phyloP scores from a whole-genome alignment of 1,140 invertebrate species.

The Macrosteles quadrilineatus region DNA sequence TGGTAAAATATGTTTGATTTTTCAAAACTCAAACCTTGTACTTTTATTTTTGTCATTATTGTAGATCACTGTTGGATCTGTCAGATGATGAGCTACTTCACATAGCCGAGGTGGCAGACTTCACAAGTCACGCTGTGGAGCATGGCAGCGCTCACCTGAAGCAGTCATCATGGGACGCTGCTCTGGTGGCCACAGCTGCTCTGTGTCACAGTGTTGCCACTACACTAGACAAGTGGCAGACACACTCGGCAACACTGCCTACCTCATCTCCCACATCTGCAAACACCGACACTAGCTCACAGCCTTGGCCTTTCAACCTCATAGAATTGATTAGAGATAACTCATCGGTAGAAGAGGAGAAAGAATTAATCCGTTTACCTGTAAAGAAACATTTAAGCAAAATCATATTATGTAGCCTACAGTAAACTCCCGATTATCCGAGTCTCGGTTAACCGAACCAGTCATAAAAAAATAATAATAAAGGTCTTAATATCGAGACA shows the following conservation, averaged over 20 bases:
- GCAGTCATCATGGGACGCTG: slow-evolving; percentile 60
- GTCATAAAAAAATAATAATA: too few relatives aligned
- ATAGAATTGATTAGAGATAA: too few relatives aligned
- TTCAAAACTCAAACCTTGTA: too few relatives aligned
- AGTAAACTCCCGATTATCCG: too few relatives aligned
- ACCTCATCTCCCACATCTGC: background rate
- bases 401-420: too few relatives aligned
- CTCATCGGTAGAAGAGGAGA: background rate
- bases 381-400: background rate
- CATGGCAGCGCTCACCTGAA: slow-evolving; percentile 12
- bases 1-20: too few relatives aligned
- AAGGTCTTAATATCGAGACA: too few relatives aligned
- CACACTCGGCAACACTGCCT: background rate
- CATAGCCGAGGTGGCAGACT: slow-evolving; percentile 7
- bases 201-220: slow-evolving; percentile 59
- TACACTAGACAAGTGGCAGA: slow-evolving; percentile 38
- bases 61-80: background rate
- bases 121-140: background rate
- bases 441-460: too few relatives aligned
- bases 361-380: background rate
- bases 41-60: too few relatives aligned
- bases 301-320: background rate
- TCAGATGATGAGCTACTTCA: background rate
- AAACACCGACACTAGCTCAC: background rate
- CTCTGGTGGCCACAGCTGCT: slow-evolving; percentile 61